Conservation (phyloP, 2,888 invertebrate species). For the Globia sparganii region DNA sequence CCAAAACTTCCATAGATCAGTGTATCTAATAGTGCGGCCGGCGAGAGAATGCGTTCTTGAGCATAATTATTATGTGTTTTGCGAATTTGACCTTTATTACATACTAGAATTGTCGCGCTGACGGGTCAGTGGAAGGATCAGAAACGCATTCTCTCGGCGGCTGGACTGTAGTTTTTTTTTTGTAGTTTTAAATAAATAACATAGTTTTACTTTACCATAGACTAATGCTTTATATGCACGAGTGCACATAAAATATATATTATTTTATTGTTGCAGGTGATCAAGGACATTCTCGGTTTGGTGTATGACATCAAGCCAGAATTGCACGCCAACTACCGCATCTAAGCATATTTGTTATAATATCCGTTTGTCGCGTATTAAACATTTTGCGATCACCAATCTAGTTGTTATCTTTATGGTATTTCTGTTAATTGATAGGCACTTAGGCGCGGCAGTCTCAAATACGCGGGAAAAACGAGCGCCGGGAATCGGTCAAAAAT, state of each 20-base stretch:
- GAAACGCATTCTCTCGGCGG: no score
- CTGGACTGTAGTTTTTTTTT: not conserved
- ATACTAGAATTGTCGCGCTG: no score
- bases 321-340: constrained; percentile 96
- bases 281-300: constrained; percentile 94
- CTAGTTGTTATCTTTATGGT: constrained; percentile 77
- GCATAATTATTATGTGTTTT: no score
- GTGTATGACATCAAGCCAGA: constrained; percentile 98
- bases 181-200: not conserved
- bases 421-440: constrained; percentile 66
- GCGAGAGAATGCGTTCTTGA: no score
- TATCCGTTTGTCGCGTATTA: constrained; percentile 64
- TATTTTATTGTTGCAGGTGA: constrained; percentile 90
- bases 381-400: constrained; percentile 71
- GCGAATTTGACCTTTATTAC: no score
- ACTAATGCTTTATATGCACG: not conserved
- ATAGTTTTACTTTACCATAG: not conserved
- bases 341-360: constrained; percentile 65
- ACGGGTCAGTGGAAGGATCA: no score
- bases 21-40: not conserved
- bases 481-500: constrained; percentile 37
- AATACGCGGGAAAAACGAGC: constrained; percentile 41
- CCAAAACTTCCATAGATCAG: not conserved
- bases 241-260: not conserved
- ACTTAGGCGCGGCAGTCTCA: constrained; percentile 68